A percentile compares a stretch with the other conserved stretches of the same genome.
Evolutionary conservation across 2,797 vertebrate species (phyloP).

Genomic region (Oreochromis mossambicus): DNA sequence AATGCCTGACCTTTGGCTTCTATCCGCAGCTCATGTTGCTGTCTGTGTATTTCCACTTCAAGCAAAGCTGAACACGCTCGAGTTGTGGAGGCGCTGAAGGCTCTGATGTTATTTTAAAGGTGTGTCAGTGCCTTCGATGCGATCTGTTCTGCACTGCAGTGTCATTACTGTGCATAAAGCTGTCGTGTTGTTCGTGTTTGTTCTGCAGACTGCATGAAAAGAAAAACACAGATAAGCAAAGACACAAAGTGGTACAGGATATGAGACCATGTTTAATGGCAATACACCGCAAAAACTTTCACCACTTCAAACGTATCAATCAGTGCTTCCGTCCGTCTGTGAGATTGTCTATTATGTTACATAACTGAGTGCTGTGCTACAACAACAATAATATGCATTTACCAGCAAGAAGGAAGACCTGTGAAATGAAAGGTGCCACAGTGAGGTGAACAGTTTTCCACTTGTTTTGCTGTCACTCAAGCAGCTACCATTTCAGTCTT

Average conservation of each 20-base stretch:
- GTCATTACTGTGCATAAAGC: slow-evolving; percentile 5
- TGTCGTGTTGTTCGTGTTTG: neutral
- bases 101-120: slow-evolving; percentile 43
- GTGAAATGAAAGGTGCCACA: neutral
- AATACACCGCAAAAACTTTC: slow-evolving; percentile 44
- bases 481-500: neutral
- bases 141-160: slow-evolving; percentile 1
- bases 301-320: slow-evolving; percentile 52
- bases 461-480: neutral
- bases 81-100: neutral
- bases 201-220: neutral
- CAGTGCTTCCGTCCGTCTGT: slow-evolving; percentile 6
- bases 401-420: neutral
- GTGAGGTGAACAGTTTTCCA: neutral
- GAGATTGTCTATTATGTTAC: slow-evolving; percentile 1
- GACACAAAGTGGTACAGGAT: neutral
- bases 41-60: slow-evolving; percentile 45
- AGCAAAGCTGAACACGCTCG: slow-evolving; percentile 1
- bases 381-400: neutral
- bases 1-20: slow-evolving; percentile 77
- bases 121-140: neutral
- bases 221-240: neutral
- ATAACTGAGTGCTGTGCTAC: slow-evolving; percentile 5
- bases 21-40: slow-evolving; percentile 57
- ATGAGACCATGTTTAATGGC: slow-evolving; percentile 46